phyloP scores from a whole-genome alignment of 2,113 vertebrate genomes.

The Mormyrus lacerda region DNA sequence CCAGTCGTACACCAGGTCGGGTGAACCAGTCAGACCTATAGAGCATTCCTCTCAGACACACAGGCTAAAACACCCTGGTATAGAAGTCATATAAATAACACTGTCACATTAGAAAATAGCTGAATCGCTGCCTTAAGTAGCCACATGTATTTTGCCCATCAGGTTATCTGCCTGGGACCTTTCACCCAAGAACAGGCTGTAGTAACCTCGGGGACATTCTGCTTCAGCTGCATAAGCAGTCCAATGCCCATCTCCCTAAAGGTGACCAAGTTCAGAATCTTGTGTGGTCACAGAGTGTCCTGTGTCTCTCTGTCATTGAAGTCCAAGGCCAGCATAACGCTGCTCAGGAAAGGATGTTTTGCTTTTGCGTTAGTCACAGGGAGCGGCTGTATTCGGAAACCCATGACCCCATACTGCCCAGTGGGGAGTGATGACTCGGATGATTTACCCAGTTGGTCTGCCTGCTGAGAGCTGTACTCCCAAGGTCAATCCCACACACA shows the following conservation, averaged over 20 bases:
- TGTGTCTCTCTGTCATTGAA: neutral
- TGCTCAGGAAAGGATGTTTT: neutral
- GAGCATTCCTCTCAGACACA: neutral
- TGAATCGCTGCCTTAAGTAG: neutral
- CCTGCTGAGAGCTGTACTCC: constrained; percentile 4
- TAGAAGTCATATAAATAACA: neutral
- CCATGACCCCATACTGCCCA: neutral
- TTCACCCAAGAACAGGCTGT: neutral
- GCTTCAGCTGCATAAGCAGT: neutral
- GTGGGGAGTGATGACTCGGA: constrained; percentile 1
- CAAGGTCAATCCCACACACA: neutral
- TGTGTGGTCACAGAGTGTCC: neutral
- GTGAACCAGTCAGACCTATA: neutral
- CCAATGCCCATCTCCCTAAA: neutral
- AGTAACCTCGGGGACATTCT: neutral
- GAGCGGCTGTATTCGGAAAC: neutral
- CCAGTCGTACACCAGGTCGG: neutral
- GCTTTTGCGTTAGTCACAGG: neutral
- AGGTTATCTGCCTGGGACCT: neutral
- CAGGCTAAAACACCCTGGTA: neutral
- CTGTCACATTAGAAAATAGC: neutral
- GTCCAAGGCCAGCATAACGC: neutral
- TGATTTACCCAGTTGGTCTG: neutral
- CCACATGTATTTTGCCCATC: neutral
- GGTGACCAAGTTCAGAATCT: neutral